Evolutionary conservation across 2,888 invertebrate genomes (phyloP), one percentile per base, ranked within the genome.

Genomic region (Cerceris ruficornis): DNA sequence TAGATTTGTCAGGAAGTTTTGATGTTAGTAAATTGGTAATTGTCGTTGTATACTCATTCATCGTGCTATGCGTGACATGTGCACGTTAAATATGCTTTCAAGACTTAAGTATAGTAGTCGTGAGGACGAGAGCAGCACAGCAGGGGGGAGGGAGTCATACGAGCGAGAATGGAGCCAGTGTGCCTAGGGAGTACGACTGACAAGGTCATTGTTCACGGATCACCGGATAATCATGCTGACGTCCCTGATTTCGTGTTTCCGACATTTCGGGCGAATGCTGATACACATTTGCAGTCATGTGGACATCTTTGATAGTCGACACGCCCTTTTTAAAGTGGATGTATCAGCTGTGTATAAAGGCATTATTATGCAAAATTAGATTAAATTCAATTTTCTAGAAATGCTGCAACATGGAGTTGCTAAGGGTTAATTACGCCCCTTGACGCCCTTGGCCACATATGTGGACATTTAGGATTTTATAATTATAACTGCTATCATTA

Each of bases 191-290:
- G 60, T 52, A 39, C 46, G 8, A 13, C 2, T 52, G 59, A 49
- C 64, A 42, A 57, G 52, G 49, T 57, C 61, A 52, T 62, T 58
- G 50, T 28, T 78, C 62, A 54, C 57, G 60, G 75, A 65, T 71
- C 75, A 65, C 41, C 14, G 46, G 39, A 42, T 52, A 39, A 71
- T 70, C 65, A 42, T 59, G 67, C 65, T 60, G 59, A 49, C 58
- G 59, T 39, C 64, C 68, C 75, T 39, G 49, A 62, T 71, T 17
- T 55, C 43, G 41, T 6, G 39, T 28, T 43, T n/a, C 39, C 41
- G 49, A 28, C 62, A 50, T 50, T 50, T 50, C 1, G n/a, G 50
- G 50, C 50, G n/a, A n/a, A 50, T n/a, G 9, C 50, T 50, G 5
- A 50, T n/a, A 50, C 13, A 28, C 4, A 28, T 28, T 50, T n/a